Conservation (phyloP, 1,140 invertebrate genomes). For the Temnothorax nylanderi region DNA sequence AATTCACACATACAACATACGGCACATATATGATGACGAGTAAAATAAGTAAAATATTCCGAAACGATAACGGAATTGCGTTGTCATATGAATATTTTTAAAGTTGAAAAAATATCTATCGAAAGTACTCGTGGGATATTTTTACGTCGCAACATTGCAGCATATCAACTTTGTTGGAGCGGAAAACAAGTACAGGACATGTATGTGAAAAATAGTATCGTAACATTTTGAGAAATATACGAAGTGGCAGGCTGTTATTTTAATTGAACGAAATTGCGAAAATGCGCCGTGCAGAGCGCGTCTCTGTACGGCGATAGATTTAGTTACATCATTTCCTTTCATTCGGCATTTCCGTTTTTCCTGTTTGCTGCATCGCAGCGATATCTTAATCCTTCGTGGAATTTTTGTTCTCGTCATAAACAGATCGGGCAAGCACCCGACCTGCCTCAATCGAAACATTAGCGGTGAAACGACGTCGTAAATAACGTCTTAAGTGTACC, state of each 20-base stretch:
- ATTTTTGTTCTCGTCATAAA: conserved; percentile 79
- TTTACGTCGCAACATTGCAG: neutral
- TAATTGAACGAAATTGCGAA: neutral
- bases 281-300: neutral
- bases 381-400: conserved; percentile 46
- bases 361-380: conserved; percentile 1
- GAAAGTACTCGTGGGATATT: conserved; percentile 3
- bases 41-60: neutral
- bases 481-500: conserved; percentile 84
- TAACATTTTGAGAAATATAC: conserved; percentile 21
- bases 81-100: neutral
- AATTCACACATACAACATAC: neutral
- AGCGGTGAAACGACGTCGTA: conserved; percentile 81
- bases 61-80: neutral
- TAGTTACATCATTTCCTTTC: neutral
- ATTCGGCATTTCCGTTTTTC: conserved; percentile 30
- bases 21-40: neutral
- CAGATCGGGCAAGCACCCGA: conserved; percentile 79
- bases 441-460: conserved; percentile 83
- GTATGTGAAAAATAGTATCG: conserved; percentile 32
- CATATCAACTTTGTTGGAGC: neutral
- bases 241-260: conserved; percentile 11
- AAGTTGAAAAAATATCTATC: neutral
- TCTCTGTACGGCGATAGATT: neutral
- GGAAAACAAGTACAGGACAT: neutral